Conservation (phyloP, 2,888 invertebrate genomes). For the Archips crataeganus region DNA sequence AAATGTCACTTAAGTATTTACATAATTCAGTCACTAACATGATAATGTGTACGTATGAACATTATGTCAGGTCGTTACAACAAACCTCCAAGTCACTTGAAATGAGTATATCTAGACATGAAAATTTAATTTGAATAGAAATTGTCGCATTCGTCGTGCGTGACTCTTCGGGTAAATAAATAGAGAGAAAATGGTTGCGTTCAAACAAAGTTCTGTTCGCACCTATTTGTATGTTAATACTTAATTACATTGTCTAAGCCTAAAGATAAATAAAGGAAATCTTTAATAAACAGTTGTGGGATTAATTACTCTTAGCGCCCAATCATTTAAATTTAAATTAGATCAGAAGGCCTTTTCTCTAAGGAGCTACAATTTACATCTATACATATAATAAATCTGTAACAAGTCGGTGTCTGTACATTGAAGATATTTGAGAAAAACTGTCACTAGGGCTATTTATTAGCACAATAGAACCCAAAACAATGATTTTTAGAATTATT, state of each 20-base stretch:
- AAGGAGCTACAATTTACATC: background rate
- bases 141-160: constrained; percentile 34
- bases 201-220: constrained; percentile 17
- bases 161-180: constrained; percentile 18
- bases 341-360: background rate
- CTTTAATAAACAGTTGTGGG: background rate
- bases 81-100: background rate
- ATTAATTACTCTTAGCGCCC: background rate
- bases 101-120: constrained; percentile 15
- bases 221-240: constrained; percentile 30
- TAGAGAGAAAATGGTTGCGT: constrained; percentile 19
- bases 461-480: no score
- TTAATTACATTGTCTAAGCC: background rate
- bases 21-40: background rate
- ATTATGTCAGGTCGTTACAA: background rate
- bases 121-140: constrained; percentile 28
- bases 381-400: no score
- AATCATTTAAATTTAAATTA: background rate
- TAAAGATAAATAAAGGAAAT: constrained; percentile 7
- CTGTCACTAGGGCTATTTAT: no score
- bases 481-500: no score
- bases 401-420: no score
- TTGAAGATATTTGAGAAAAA: no score
- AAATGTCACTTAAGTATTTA: background rate
- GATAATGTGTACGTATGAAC: no score